Conservation (phyloP, 1,140 invertebrate species). For the Leptopilina boulardi region DNA sequence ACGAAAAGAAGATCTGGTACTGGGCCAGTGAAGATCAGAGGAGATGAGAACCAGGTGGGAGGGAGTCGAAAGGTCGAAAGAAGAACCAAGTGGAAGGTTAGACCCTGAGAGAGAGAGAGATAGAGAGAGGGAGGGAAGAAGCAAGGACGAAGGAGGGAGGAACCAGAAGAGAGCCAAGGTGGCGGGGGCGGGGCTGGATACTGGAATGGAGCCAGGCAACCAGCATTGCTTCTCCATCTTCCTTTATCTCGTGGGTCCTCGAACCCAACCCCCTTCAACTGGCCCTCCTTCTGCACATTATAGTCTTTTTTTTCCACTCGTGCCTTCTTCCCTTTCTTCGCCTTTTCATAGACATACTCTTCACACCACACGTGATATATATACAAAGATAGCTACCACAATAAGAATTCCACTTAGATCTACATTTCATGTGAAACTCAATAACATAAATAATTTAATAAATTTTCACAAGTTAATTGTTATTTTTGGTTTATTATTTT, state of each 20-base stretch:
- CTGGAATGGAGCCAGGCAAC: slow-evolving; percentile 59
- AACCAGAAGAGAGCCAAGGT: slow-evolving; percentile 62
- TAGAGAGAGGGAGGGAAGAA: slow-evolving; percentile 50
- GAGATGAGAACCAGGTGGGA: slow-evolving; percentile 53
- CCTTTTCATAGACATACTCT: slow-evolving; percentile 49
- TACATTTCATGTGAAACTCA: no score
- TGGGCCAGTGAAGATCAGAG: slow-evolving; percentile 36
- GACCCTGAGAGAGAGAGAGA: slow-evolving; percentile 60
- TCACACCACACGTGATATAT: slow-evolving; percentile 39
- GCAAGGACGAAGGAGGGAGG: slow-evolving; percentile 66
- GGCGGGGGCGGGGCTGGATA: slow-evolving; percentile 70
- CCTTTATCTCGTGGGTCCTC: slow-evolving; percentile 62
- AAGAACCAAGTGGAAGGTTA: slow-evolving; percentile 64
- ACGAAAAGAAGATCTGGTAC: slow-evolving; percentile 38
- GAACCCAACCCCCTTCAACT: slow-evolving; percentile 69
- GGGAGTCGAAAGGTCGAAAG: slow-evolving; percentile 54
- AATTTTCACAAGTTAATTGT: slow-evolving; percentile 40
- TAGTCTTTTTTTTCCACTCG: slow-evolving; percentile 53
- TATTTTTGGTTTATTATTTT: slow-evolving; percentile 27
- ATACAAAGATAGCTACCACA: slow-evolving; percentile 34
- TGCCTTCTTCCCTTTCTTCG: slow-evolving; percentile 45
- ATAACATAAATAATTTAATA: no score
- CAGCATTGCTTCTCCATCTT: slow-evolving; percentile 72
- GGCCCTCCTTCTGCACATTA: slow-evolving; percentile 64
- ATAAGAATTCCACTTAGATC: background rate